A percentile compares a stretch with the other conserved stretches of the same genome.
Conservation (phyloP, 2,888 invertebrate genomes). For the Sycophila texana region DNA sequence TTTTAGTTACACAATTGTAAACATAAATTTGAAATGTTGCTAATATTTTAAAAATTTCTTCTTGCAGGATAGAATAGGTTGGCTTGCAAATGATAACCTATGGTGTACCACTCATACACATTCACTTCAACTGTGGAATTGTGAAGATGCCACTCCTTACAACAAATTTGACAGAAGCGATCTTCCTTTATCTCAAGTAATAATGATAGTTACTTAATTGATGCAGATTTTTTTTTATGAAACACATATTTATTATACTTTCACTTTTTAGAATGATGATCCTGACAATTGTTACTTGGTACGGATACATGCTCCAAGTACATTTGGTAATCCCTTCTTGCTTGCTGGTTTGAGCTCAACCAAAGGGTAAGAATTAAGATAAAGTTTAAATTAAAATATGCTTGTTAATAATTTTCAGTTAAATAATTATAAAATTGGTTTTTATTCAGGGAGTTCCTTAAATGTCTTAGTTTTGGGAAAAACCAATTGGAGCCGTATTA, state of each 20-base stretch:
- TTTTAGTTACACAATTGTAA: too few species aligned
- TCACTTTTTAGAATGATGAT: conserved; percentile 77
- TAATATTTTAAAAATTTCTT: conserved; percentile 34
- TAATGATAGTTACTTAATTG: conserved; percentile 26
- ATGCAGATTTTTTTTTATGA: conserved; percentile 18
- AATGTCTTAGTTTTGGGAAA: conserved; percentile 76
- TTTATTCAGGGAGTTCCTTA: conserved; percentile 72
- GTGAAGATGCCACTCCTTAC: conserved; percentile 80
- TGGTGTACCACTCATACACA: conserved; percentile 85
- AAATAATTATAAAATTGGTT: conserved; percentile 58
- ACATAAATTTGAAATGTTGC: too few species aligned
- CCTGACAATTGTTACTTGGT: conserved; percentile 82
- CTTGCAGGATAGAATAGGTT: conserved; percentile 74
- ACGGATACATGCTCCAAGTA: conserved; percentile 77
- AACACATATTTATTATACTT: conserved; percentile 28
- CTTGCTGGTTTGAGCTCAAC: conserved; percentile 80
- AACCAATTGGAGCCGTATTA: conserved; percentile 78
- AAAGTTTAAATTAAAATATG: conserved; percentile 1
- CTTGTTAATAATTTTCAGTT: conserved; percentile 1
- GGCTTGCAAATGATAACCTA: conserved; percentile 75
- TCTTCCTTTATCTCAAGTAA: conserved; percentile 77
- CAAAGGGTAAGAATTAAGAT: conserved; percentile 77
- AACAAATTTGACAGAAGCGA: conserved; percentile 79
- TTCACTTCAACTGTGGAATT: conserved; percentile 84
- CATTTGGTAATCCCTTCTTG: conserved; percentile 77